Percentiles rank a stretch among this genome's conserved stretches.
phyloP scores from a whole-genome alignment of 2,113 vertebrate genomes.

The Strix uralensis region DNA sequence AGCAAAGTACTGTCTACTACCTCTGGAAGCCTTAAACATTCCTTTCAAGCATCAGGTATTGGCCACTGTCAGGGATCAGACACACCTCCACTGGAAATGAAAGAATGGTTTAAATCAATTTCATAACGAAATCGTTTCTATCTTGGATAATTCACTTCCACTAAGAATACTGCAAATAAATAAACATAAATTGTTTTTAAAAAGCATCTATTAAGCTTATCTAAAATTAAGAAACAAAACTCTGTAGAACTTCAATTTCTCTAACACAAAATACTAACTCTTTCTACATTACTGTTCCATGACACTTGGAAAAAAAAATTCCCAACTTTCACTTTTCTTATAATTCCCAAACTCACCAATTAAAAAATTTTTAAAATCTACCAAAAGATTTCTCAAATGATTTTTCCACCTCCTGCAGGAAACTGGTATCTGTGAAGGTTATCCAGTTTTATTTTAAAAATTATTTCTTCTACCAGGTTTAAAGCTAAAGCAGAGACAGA shows the following conservation, averaged over 20 bases:
- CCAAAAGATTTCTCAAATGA: not conserved
- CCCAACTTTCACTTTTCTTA: not conserved
- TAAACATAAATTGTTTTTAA: not conserved
- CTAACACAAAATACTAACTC: not conserved
- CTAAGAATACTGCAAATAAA: not conserved
- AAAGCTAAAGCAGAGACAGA: not conserved
- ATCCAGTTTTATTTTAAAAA: not conserved
- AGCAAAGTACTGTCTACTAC: not conserved
- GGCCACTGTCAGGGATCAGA: not conserved
- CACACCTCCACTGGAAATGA: not conserved
- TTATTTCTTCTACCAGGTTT: not conserved
- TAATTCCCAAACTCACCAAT: not conserved
- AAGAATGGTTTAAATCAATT: not conserved
- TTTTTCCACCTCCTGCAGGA: not conserved
- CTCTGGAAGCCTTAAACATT: not conserved
- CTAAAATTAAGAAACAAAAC: not conserved
- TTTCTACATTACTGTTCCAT: not conserved
- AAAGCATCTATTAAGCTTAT: not conserved
- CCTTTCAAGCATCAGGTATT: not conserved
- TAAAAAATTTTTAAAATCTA: not conserved
- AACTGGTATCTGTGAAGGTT: not conserved
- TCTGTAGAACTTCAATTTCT: not conserved
- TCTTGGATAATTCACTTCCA: not conserved
- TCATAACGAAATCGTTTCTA: not conserved
- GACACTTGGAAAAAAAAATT: not conserved